These are phyloP conservation scores for Trinorchestia longiramus DNA, from an alignment of 1,140 invertebrate species.

Conservation along the genomic window DNA sequence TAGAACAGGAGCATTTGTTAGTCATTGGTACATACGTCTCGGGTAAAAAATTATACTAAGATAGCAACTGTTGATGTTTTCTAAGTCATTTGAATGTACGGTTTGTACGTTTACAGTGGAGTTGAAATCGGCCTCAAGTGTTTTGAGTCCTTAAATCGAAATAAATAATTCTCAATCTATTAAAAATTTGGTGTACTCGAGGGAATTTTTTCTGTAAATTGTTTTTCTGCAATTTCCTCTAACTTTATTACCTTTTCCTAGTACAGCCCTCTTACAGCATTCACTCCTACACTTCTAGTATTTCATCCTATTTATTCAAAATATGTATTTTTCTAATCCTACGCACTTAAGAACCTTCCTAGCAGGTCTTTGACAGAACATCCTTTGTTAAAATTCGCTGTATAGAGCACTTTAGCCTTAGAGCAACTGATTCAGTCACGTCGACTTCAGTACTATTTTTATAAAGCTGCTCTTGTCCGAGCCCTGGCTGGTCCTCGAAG, in stretches of 20 bases:
- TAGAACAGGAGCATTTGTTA: no score
- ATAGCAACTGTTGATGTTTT: no score
- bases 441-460: neutral
- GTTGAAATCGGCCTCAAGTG: no score
- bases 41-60: no score
- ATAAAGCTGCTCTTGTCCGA: neutral
- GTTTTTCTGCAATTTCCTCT: no score
- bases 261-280: neutral
- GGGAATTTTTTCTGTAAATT: no score
- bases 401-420: neutral
- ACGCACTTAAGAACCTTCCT: neutral
- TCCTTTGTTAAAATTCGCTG: neutral
- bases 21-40: no score
- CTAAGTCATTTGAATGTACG: no score
- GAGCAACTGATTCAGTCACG: neutral
- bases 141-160: no score
- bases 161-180: no score
- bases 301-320: neutral
- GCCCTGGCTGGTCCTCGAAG: neutral
- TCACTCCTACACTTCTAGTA: neutral
- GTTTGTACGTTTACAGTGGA: no score
- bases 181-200: no score
- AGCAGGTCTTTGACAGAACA: neutral
- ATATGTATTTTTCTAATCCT: neutral
- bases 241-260: neutral